Conservation (phyloP, 2,888 invertebrate species). For the Clunio marinus region DNA sequence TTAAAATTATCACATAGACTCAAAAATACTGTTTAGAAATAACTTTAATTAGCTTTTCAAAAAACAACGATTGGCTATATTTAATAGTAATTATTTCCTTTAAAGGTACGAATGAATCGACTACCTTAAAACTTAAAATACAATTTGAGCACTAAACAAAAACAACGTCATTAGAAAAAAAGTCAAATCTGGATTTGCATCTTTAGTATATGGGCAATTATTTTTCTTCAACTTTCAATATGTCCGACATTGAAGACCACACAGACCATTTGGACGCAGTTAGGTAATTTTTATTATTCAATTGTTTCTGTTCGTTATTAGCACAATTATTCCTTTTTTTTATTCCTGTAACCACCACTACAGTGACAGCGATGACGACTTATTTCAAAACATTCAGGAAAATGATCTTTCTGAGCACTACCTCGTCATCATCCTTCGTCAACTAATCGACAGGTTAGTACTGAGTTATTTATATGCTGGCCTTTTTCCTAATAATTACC, state of each 20-base stretch:
- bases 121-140: too few relatives aligned
- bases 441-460: slow-evolving; percentile 34
- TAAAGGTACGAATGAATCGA: too few relatives aligned
- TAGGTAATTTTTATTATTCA: neutral
- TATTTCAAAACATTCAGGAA: slow-evolving; percentile 32
- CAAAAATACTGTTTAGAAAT: too few relatives aligned
- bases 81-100: too few relatives aligned
- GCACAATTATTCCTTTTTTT: neutral
- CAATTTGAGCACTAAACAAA: too few relatives aligned
- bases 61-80: too few relatives aligned
- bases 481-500: neutral
- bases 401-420: slow-evolving; percentile 30
- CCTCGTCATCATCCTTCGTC: slow-evolving; percentile 28
- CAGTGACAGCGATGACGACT: slow-evolving; percentile 35
- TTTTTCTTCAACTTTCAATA: slow-evolving; percentile 10
- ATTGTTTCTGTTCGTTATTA: neutral
- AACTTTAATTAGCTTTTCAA: too few relatives aligned
- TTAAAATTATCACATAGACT: too few relatives aligned
- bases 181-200: neutral
- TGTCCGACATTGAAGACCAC: slow-evolving; percentile 11
- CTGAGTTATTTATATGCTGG: neutral
- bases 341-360: too few relatives aligned
- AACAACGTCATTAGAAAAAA: neutral
- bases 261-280: slow-evolving; percentile 1
- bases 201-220: slow-evolving; percentile 12